Evolutionary conservation across 2,888 invertebrate species (phyloP).

Genomic region (Dicranocentrus wangi): DNA sequence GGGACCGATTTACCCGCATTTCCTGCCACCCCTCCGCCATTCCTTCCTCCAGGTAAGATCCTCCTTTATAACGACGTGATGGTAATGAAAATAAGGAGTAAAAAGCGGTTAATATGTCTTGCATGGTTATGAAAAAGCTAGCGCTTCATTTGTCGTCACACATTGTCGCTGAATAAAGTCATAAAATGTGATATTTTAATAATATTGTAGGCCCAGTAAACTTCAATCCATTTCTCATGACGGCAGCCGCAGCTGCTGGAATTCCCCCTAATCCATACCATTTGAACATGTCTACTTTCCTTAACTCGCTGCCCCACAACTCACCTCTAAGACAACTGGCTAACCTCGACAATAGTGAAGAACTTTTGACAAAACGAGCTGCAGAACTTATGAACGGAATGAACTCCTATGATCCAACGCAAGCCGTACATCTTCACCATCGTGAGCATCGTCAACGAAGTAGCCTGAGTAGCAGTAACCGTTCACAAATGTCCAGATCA

Average conservation of each 20-base stretch:
- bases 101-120: neutral
- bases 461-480: slow-evolving; percentile 53
- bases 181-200: slow-evolving; percentile 56
- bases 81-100: no score
- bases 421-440: slow-evolving; percentile 51
- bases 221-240: slow-evolving; percentile 80
- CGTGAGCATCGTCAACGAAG: slow-evolving; percentile 56
- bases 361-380: slow-evolving; percentile 54
- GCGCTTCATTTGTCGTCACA: slow-evolving; percentile 30
- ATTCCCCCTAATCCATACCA: slow-evolving; percentile 71
- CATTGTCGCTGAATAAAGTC: slow-evolving; percentile 11
- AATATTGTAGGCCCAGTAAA: slow-evolving; percentile 67
- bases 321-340: slow-evolving; percentile 72
- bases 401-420: slow-evolving; percentile 48
- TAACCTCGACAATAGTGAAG: slow-evolving; percentile 68
- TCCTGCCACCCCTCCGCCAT: slow-evolving; percentile 72
- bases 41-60: slow-evolving; percentile 72
- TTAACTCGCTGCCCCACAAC: slow-evolving; percentile 72
- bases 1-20: slow-evolving; percentile 69
- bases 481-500: slow-evolving; percentile 59
- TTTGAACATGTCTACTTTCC: slow-evolving; percentile 70
- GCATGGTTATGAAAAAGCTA: neutral
- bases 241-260: slow-evolving; percentile 73
- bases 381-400: slow-evolving; percentile 60
- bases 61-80: neutral